Evolutionary conservation across 2,888 invertebrate species (phyloP).

Genomic region (Hemicrepidius hirtus): DNA sequence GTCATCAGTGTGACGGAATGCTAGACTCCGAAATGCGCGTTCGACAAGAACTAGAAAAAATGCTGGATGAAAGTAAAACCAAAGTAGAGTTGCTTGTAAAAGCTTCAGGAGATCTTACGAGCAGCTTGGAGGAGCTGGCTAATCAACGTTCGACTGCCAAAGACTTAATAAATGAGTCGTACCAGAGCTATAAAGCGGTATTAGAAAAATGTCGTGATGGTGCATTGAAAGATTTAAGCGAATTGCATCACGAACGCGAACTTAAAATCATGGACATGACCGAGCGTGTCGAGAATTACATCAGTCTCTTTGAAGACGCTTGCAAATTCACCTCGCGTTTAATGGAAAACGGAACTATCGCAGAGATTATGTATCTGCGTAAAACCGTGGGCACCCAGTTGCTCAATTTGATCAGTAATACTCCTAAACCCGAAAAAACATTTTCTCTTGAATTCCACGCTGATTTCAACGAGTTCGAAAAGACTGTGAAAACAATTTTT

Average conservation of each 20-base stretch:
- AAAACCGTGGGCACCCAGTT: conserved; percentile 87
- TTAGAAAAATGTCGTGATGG: conserved; percentile 88
- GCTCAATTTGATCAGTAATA: conserved; percentile 84
- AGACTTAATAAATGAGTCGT: conserved; percentile 87
- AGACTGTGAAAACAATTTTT: conserved; percentile 81
- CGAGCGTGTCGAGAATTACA: conserved; percentile 84
- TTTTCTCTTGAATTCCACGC: conserved; percentile 89
- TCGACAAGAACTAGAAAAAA: conserved; percentile 83
- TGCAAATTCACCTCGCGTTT: conserved; percentile 89
- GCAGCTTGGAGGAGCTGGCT: conserved; percentile 89
- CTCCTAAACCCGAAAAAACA: conserved; percentile 87
- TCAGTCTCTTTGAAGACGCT: conserved; percentile 90
- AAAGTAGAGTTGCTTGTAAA: conserved; percentile 86
- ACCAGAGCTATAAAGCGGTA: conserved; percentile 85
- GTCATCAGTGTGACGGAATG: conserved; percentile 89
- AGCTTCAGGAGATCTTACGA: conserved; percentile 84
- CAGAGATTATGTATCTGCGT: conserved; percentile 89
- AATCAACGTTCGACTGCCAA: conserved; percentile 90
- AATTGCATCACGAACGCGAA: conserved; percentile 88
- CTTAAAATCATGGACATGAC: conserved; percentile 92
- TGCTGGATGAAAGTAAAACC: conserved; percentile 84
- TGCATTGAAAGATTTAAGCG: conserved; percentile 82
- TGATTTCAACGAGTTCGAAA: conserved; percentile 86
- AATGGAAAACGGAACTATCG: conserved; percentile 88
- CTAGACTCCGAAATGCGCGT: conserved; percentile 84